Percentiles rank a stretch among this genome's conserved stretches.
These are phyloP conservation scores for Helobdella robusta DNA, from an alignment of 2,888 invertebrate genomes.

Conservation along the genomic window DNA sequence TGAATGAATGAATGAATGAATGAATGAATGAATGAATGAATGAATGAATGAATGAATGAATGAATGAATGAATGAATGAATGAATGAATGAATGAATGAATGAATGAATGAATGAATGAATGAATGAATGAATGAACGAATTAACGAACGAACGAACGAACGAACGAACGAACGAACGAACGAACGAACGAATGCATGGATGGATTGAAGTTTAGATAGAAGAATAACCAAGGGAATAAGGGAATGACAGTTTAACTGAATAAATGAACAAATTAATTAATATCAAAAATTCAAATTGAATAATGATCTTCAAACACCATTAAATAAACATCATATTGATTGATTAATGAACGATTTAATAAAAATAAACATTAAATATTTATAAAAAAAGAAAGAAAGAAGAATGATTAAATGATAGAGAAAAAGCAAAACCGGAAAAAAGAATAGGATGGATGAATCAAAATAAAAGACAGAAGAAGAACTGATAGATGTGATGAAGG, in stretches of 20 bases:
- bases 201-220: not conserved
- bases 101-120: conserved; percentile 1
- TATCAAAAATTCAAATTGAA: too few relatives aligned
- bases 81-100: not conserved
- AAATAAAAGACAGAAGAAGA: too few relatives aligned
- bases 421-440: too few relatives aligned
- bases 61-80: conserved; percentile 1
- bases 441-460: too few relatives aligned
- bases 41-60: conserved; percentile 1
- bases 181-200: not conserved
- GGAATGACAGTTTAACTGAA: not conserved
- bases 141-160: not conserved
- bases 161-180: conserved; percentile 1
- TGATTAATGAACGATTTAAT: not conserved
- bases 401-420: not conserved
- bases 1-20: conserved; percentile 1
- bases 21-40: conserved; percentile 1
- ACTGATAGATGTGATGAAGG: too few relatives aligned
- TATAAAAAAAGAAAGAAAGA: not conserved
- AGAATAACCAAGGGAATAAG: not conserved
- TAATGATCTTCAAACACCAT: too few relatives aligned
- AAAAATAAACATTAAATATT: not conserved
- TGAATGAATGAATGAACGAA: conserved; percentile 1
- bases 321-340: not conserved
- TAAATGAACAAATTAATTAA: conserved; percentile 1